Percentiles rank a stretch among this genome's conserved stretches.
Conservation (phyloP, 2,888 invertebrate species). For the Phortica okadai region DNA sequence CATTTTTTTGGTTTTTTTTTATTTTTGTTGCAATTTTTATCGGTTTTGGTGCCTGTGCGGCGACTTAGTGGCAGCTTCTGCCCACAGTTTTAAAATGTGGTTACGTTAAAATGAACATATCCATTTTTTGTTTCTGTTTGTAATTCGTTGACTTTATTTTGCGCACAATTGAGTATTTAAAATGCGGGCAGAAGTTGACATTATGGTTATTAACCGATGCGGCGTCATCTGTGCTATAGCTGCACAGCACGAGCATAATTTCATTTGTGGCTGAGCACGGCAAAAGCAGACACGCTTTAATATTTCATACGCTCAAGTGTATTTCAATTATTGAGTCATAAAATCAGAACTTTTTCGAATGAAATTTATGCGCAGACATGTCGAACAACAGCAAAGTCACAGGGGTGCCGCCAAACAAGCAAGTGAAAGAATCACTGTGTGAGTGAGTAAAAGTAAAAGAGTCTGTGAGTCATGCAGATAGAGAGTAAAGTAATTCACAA, state of each 20-base stretch:
- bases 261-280: not conserved
- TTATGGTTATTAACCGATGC: too few relatives aligned
- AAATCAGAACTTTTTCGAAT: slow-evolving; percentile 48
- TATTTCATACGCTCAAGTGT: slow-evolving; percentile 53
- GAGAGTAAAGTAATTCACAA: too few relatives aligned
- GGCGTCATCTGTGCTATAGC: too few relatives aligned
- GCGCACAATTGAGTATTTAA: not conserved
- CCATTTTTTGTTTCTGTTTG: not conserved
- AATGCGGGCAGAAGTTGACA: not conserved
- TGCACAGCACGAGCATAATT: not conserved
- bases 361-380: too few relatives aligned
- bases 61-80: not conserved
- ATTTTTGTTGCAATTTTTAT: not conserved
- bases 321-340: slow-evolving; percentile 69
- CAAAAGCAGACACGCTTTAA: slow-evolving; percentile 9
- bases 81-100: not conserved
- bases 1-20: not conserved
- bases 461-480: too few relatives aligned
- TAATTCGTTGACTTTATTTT: not conserved
- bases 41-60: not conserved
- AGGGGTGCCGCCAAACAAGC: too few relatives aligned
- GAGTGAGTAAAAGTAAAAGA: too few relatives aligned
- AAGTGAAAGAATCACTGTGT: too few relatives aligned
- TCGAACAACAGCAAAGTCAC: too few relatives aligned
- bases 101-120: not conserved